Percentiles rank a stretch among this genome's conserved stretches.
Evolutionary conservation across 2,797 vertebrate species (phyloP).

Genomic region (Chelon labrosus): DNA sequence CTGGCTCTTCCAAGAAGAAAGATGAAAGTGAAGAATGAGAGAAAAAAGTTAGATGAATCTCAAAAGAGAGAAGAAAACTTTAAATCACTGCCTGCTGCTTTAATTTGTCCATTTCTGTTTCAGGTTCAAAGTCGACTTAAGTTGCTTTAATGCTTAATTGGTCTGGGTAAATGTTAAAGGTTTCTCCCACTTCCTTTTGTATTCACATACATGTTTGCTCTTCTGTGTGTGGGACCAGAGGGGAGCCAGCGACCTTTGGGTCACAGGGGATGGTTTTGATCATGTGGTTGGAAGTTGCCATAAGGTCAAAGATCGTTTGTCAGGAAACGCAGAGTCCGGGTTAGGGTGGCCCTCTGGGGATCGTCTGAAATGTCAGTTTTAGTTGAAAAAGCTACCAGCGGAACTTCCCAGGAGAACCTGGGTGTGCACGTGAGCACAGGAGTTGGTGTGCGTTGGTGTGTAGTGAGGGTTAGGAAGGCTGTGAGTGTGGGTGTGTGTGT

Average conservation of each 20-base stretch:
- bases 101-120: neutral
- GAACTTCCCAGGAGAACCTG: neutral
- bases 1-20: constrained; percentile 35
- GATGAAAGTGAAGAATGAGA: constrained; percentile 60
- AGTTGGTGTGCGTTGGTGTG: neutral
- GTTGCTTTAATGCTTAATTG: constrained; percentile 16
- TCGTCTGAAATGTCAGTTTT: constrained; percentile 57
- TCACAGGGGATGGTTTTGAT: constrained; percentile 66
- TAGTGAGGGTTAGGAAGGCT: neutral
- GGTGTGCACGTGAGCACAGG: neutral
- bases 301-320: constrained; percentile 70
- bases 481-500: neutral
- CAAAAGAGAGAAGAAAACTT: neutral
- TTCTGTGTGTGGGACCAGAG: constrained; percentile 55
- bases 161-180: neutral
- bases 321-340: constrained; percentile 74
- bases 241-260: constrained; percentile 41
- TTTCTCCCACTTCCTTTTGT: neutral
- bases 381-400: constrained; percentile 24
- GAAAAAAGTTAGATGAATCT: constrained; percentile 28
- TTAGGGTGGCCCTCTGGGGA: constrained; percentile 46
- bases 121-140: neutral
- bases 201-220: constrained; percentile 34
- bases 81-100: neutral
- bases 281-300: constrained; percentile 58